Base-by-base conservation (phyloP, 2,113 vertebrate genomes). In the Ptilorrhoa leucosticta region DNA sequence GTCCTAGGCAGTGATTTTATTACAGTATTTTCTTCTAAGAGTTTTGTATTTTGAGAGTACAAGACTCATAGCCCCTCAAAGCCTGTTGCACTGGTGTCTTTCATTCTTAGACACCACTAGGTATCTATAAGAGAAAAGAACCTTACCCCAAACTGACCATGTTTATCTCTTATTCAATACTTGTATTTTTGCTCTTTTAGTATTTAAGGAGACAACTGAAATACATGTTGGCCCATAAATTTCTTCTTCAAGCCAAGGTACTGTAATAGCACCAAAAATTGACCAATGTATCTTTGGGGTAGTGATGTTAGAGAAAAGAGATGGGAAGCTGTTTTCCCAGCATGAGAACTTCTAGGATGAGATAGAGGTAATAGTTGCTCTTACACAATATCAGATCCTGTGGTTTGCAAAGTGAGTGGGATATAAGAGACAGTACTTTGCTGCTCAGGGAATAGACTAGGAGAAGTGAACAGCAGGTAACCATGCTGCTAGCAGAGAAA, bases 381-480 rank as follows among this genome's bases (percentile, higher is more conserved):
- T 87, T 82, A 37, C 39, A 44, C 58, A 53, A 31, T 91, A 89
- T 66, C 68, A 84, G 57, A 88, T 64, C 54, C 92, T 71, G 44
- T 81, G 31, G 39, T 91, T 76, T 95, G 68, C 60, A 90, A 95
- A 93, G 58, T 90, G 87, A 95, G 66, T 94, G 69, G 42, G 63
- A 94, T 89, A 79, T 73, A 91, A 63, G 88, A 85, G 57, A 54
- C 21, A 69, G 69, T 66, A 40, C 50, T 63, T 84, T 4, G 13
- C 40, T 79, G 63, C 73, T 79, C 47, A 70, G 80, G 50, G 64
- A 97, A n/a, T 65, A 94, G 93, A 56, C 82, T 80, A 58, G 68
- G 83, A 95, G 76, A 89, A 53, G 83, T 65, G 93, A 97, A 95
- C 96, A 98, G 95, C 95, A 96, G 96, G 97, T 95, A 93, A 68